These are phyloP conservation scores for Lagodon rhomboides DNA, from an alignment of 2,797 vertebrate species.

Conservation along the genomic window DNA sequence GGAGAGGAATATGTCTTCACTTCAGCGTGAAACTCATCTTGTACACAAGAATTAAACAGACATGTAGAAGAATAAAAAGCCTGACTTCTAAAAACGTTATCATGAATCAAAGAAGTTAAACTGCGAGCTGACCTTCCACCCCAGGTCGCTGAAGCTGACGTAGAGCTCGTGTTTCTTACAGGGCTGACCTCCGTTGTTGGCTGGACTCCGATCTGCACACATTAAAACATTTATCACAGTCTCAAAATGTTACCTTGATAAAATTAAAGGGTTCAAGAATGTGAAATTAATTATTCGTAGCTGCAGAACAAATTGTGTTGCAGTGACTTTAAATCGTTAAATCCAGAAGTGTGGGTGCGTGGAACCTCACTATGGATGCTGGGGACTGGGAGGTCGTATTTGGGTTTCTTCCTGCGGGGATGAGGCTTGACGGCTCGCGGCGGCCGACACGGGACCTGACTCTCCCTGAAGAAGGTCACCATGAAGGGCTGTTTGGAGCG, in stretches of 20 bases:
- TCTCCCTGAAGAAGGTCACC: conserved; percentile 96
- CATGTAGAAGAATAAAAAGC: too few species aligned
- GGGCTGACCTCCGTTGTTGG: conserved; percentile 83
- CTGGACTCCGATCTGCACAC: conserved; percentile 84
- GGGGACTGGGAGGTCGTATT: conserved; percentile 89
- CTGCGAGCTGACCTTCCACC: conserved; percentile 92
- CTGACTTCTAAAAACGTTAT: too few species aligned
- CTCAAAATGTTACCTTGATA: neutral
- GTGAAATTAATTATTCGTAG: too few species aligned
- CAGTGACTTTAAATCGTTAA: neutral
- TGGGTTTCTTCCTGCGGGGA: conserved; percentile 85
- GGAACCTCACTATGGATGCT: conserved; percentile 88
- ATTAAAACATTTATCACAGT: neutral
- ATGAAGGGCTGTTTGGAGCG: conserved; percentile 96
- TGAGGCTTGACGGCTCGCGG: conserved; percentile 85
- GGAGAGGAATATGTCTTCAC: too few species aligned
- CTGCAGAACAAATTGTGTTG: too few species aligned
- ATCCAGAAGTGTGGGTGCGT: fast-evolving
- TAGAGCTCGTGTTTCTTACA: conserved; percentile 95
- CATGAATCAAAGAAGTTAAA: neutral
- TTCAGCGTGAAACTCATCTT: too few species aligned
- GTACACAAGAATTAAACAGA: too few species aligned
- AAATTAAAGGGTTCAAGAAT: neutral
- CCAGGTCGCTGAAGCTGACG: conserved; percentile 97
- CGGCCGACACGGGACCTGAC: conserved; percentile 84